Evolutionary conservation across 2,113 vertebrate species (phyloP).

Genomic region (Pollachius pollachius): DNA sequence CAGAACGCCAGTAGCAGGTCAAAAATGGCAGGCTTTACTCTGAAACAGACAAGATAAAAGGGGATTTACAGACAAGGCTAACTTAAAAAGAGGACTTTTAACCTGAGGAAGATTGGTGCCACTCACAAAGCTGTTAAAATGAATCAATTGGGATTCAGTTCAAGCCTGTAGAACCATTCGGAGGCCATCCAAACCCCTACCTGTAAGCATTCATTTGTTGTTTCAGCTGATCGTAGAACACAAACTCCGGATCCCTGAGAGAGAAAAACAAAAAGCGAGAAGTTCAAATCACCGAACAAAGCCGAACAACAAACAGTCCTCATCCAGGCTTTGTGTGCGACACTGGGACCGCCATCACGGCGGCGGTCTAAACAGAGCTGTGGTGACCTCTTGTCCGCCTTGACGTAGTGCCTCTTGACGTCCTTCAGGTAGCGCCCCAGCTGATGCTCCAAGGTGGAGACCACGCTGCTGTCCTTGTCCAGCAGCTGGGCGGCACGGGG

Average conservation of each 20-base stretch:
- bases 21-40: slow-evolving; percentile 98
- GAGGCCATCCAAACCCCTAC: slow-evolving; percentile 57
- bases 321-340: neutral
- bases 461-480: slow-evolving; percentile 90
- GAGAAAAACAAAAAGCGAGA: slow-evolving; percentile 1
- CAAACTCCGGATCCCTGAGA: slow-evolving; percentile 94
- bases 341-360: no score
- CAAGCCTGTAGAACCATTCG: neutral
- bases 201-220: slow-evolving; percentile 99
- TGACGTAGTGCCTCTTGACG: slow-evolving; percentile 89
- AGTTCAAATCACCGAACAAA: neutral
- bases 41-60: slow-evolving; percentile 43
- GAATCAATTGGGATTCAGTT: neutral
- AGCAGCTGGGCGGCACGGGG: slow-evolving; percentile 93
- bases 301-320: neutral
- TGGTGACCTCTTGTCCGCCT: slow-evolving; percentile 90
- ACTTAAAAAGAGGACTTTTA: no score
- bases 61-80: neutral
- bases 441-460: slow-evolving; percentile 90
- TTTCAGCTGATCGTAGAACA: slow-evolving; percentile 98
- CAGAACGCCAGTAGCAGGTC: slow-evolving; percentile 93
- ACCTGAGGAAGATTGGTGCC: neutral
- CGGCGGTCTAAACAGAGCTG: no score
- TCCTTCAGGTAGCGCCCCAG: slow-evolving; percentile 93
- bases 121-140: neutral